Base-by-base conservation (phyloP, 1,140 invertebrate species). In the Elysia chlorotica region DNA sequence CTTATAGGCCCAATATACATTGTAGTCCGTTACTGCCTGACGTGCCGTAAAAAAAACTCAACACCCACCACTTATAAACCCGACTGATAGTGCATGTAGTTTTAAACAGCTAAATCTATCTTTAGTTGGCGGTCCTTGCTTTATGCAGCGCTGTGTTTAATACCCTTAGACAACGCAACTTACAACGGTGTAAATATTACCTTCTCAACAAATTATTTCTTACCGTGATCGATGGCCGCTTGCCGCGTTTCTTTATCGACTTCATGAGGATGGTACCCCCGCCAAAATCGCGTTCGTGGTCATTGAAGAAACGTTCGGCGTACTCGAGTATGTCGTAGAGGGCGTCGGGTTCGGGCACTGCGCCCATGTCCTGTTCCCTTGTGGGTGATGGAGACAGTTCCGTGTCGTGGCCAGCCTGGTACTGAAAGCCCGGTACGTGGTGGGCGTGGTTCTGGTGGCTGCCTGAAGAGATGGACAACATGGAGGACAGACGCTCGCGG, bases 251-350 rank as follows among this genome's bases (percentile, higher is more conserved):
- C 75, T 79, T 96, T 31, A 97, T 86, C 2, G 95, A 97, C 25
- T 94, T 93, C 87, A 97, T 96, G n/a, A n/a, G n/a, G 59, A 97
- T 93, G 91, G 96, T 74, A 1, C 10, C 10, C 79, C 89, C 94
- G n/a, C 82, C 78, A 19, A 92, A 91, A 35, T 93, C 94, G 65
- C 93, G 88, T 69, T 95, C 93, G 81, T 98, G 95, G 69, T 92
- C 91, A 86, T 98, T 98, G 87, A 96, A 98, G 88, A 95, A 95
- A 74, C 94, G 92, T 79, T 97, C 94, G 19, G 96, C 96, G 89
- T 96, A 98, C 81, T 97, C 95, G 0, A 95, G 89, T 82, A 98
- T 93, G 81, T 97, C 94, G 82, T 93, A 94, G 79, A 92, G 73
- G 54, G 71, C 77, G 68, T 78, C 78, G 35, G 38, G 66, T 59